Percentiles rank a stretch among this genome's conserved stretches.
These are phyloP conservation scores for Scaptomyza pallida DNA, from an alignment of 1,140 invertebrate genomes.

Conservation along the genomic window DNA sequence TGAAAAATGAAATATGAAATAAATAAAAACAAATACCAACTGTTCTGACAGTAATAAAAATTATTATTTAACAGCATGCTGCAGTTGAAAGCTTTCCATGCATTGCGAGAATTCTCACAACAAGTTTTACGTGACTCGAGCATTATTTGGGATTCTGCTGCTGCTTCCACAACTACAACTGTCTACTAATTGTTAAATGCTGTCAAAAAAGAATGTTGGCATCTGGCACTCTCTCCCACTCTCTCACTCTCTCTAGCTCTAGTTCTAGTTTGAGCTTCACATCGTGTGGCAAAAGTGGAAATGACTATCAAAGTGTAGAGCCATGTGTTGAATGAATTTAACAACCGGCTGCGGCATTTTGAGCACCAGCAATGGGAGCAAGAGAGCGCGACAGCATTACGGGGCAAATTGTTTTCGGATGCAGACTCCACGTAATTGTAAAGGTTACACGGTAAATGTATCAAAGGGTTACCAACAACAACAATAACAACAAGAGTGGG, in stretches of 20 bases:
- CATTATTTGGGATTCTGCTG: not conserved
- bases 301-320: slow-evolving; percentile 50
- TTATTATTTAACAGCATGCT: slow-evolving; percentile 4
- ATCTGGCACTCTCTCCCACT: not conserved
- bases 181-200: slow-evolving; percentile 66
- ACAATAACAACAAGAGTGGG: too few relatives aligned
- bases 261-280: slow-evolving; percentile 9
- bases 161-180: slow-evolving; percentile 11
- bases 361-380: slow-evolving; percentile 1
- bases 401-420: slow-evolving; percentile 10
- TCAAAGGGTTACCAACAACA: not conserved
- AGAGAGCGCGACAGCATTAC: slow-evolving; percentile 11
- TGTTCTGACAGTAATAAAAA: slow-evolving; percentile 9
- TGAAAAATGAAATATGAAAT: too few relatives aligned
- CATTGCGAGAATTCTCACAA: not conserved
- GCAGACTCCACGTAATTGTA: not conserved
- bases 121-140: slow-evolving; percentile 28
- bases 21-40: slow-evolving; percentile 21
- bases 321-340: slow-evolving; percentile 71
- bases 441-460: not conserved
- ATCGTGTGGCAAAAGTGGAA: slow-evolving; percentile 51
- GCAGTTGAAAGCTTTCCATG: slow-evolving; percentile 6
- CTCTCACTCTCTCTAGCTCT: not conserved
- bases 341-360: slow-evolving; percentile 42
- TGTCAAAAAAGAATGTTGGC: slow-evolving; percentile 20